A percentile compares a stretch with the other conserved stretches of the same genome.
phyloP scores from a whole-genome alignment of 2,113 vertebrate genomes.

The Microtus oregoni region DNA sequence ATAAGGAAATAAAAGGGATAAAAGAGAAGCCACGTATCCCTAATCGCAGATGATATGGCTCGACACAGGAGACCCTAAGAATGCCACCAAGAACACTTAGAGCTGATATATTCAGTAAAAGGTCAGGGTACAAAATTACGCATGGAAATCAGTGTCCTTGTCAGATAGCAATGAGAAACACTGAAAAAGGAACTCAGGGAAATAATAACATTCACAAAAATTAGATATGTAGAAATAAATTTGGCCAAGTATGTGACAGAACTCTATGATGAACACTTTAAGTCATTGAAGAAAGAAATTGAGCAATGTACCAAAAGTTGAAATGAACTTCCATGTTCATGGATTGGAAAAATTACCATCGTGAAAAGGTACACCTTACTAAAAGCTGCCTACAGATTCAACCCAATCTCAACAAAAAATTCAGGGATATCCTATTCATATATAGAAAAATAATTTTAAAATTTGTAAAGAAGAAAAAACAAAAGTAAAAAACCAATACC shows the following conservation, averaged over 20 bases:
- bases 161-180: neutral
- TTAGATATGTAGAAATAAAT: neutral
- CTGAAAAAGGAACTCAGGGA: neutral
- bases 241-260: neutral
- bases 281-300: neutral
- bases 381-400: neutral
- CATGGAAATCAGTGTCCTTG: no score
- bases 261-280: neutral
- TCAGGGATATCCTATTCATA: neutral
- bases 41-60: neutral
- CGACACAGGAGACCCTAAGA: neutral
- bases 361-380: neutral
- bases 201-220: no score
- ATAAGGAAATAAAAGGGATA: neutral
- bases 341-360: neutral
- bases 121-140: neutral
- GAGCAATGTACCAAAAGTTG: neutral
- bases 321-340: neutral
- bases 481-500: neutral
- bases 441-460: neutral
- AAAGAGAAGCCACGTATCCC: neutral
- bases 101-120: neutral
- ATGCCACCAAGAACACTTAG: neutral
- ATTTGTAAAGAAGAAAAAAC: no score
- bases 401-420: neutral